These are phyloP conservation scores for Perccottus glenii DNA, from an alignment of 2,113 vertebrate genomes.

Conservation along the genomic window DNA sequence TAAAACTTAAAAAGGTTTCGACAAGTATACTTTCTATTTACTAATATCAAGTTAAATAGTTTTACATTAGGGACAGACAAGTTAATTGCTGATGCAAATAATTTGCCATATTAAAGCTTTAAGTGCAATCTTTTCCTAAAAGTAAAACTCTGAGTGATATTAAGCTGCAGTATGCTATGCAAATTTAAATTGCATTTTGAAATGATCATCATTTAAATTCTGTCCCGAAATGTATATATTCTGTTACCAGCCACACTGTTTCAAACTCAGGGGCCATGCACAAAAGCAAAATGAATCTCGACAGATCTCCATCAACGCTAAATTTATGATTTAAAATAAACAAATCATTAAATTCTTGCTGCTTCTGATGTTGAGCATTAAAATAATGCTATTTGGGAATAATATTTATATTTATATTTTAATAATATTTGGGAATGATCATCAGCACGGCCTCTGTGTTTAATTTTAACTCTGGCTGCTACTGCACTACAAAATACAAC, in stretches of 20 bases:
- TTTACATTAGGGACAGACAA: neutral
- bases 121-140: neutral
- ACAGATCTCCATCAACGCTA: no score
- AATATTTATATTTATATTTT: no score
- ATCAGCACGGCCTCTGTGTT: constrained; percentile 10
- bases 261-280: constrained; percentile 32
- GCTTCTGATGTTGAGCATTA: no score
- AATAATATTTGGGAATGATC: neutral
- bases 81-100: neutral
- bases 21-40: constrained; percentile 1
- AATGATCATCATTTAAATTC: constrained; percentile 50
- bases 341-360: no score
- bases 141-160: no score
- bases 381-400: no score
- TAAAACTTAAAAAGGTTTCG: constrained; percentile 16
- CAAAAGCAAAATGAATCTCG: constrained; percentile 17
- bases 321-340: no score
- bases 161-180: no score
- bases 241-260: constrained; percentile 1
- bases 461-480: neutral
- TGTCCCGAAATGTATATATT: constrained; percentile 40
- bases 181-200: constrained; percentile 18
- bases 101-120: neutral
- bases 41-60: constrained; percentile 3
- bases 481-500: constrained; percentile 20